Percentiles rank a stretch among this genome's conserved stretches.
Conservation (phyloP, 2,113 vertebrate species). For the Lepidiolamprologus cunningtoni region DNA sequence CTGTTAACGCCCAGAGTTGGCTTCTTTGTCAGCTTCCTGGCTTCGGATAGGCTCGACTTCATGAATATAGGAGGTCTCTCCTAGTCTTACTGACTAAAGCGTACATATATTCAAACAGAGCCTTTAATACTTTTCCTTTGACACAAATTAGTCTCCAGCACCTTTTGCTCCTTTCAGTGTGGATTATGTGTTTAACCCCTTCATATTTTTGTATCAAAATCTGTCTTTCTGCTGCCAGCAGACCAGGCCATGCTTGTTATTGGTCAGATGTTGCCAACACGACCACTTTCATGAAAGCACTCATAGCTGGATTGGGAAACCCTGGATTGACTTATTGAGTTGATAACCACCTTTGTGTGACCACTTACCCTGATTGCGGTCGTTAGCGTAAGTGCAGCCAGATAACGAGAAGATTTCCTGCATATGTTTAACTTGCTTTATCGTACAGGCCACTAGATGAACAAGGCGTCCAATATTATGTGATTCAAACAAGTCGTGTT, state of each 20-base stretch:
- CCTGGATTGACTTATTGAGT: background rate
- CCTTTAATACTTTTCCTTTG: background rate
- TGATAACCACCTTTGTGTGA: background rate
- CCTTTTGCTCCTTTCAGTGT: background rate
- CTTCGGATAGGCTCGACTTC: background rate
- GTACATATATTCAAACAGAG: background rate
- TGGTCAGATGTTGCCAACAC: background rate
- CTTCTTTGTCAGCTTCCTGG: background rate
- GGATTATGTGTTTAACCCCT: background rate
- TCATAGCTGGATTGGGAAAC: background rate
- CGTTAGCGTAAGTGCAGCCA: background rate
- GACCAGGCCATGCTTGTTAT: background rate
- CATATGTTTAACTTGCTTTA: background rate
- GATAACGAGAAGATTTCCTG: background rate
- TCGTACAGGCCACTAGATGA: background rate
- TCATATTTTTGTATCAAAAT: background rate
- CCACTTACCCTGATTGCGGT: background rate
- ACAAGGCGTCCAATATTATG: background rate
- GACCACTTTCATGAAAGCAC: background rate
- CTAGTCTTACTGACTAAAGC: background rate
- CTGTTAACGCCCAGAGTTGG: background rate
- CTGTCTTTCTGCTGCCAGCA: background rate
- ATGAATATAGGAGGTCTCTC: background rate
- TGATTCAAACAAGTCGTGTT: background rate
- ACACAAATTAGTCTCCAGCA: background rate